Percentiles rank a stretch among this genome's conserved stretches.
Conservation (phyloP, 37 sponge, comb jelly and placozoan genomes). For the Crambe crambe region DNA sequence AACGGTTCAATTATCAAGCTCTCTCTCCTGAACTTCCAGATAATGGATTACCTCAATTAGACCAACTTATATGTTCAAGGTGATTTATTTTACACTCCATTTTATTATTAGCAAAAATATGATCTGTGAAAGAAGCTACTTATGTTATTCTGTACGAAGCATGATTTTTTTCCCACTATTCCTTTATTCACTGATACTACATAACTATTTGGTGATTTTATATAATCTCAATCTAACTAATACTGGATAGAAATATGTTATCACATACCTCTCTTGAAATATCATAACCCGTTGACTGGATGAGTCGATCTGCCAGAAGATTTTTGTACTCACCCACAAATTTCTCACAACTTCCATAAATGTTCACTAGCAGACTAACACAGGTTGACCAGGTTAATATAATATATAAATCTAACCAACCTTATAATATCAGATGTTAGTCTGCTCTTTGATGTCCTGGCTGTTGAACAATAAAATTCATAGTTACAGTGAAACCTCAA, state of each 20-base stretch:
- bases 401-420: slow-evolving; percentile 9
- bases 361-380: slow-evolving; percentile 82
- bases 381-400: not conserved
- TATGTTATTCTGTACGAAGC: too few species aligned
- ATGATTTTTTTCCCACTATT: too few species aligned
- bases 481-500: too few species aligned
- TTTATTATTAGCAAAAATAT: not conserved
- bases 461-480: slow-evolving; percentile 15
- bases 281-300: slow-evolving; percentile 76
- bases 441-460: slow-evolving; percentile 62
- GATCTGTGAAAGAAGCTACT: not conserved
- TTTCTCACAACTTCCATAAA: slow-evolving; percentile 91
- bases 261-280: slow-evolving; percentile 77
- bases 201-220: too few species aligned
- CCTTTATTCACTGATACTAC: too few species aligned
- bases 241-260: too few species aligned
- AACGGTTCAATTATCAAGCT: not conserved
- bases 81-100: not conserved
- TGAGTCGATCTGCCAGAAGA: slow-evolving; percentile 86
- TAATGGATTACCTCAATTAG: not conserved
- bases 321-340: slow-evolving; percentile 92
- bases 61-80: not conserved
- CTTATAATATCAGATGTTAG: slow-evolving; percentile 77
- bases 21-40: not conserved
- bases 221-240: too few species aligned